These are phyloP conservation scores for Cerceris rybyensis DNA, from an alignment of 2,888 invertebrate species.

Conservation along the genomic window DNA sequence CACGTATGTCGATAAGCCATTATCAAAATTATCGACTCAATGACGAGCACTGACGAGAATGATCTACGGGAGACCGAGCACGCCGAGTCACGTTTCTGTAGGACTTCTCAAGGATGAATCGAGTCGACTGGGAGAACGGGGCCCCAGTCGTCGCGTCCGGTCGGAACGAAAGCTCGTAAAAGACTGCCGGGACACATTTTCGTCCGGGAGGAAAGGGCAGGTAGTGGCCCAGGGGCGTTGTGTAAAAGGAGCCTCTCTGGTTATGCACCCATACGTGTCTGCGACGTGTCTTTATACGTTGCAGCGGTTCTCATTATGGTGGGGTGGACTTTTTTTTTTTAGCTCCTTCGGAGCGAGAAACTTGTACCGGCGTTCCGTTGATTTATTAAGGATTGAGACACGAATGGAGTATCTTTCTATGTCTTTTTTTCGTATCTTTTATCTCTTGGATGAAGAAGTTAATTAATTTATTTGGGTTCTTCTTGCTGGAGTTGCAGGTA, in stretches of 20 bases:
- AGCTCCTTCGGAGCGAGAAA: no score
- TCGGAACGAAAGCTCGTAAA: slow-evolving; percentile 41
- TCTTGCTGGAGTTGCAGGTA: no score
- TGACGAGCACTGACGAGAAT: neutral
- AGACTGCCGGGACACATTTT: slow-evolving; percentile 57
- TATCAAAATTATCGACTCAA: slow-evolving; percentile 46
- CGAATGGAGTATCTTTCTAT: no score
- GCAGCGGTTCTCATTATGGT: slow-evolving; percentile 41
- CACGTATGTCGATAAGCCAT: slow-evolving; percentile 35
- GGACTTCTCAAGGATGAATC: neutral
- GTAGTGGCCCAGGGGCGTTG: slow-evolving; percentile 22
- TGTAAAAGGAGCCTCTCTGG: slow-evolving; percentile 44
- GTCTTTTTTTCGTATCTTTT: no score
- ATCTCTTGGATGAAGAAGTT: no score
- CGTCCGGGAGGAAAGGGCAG: slow-evolving; percentile 50
- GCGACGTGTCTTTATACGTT: neutral
- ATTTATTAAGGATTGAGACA: no score
- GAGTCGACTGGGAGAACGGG: neutral
- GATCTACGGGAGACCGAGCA: slow-evolving; percentile 5
- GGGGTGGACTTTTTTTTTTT: no score
- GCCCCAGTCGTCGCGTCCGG: slow-evolving; percentile 13
- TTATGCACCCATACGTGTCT: slow-evolving; percentile 46
- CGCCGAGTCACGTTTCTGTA: slow-evolving; percentile 6
- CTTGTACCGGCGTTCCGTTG: no score
- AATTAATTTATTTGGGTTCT: no score